Conservation (phyloP, 2,797 vertebrate genomes). For the Chanos chanos region DNA sequence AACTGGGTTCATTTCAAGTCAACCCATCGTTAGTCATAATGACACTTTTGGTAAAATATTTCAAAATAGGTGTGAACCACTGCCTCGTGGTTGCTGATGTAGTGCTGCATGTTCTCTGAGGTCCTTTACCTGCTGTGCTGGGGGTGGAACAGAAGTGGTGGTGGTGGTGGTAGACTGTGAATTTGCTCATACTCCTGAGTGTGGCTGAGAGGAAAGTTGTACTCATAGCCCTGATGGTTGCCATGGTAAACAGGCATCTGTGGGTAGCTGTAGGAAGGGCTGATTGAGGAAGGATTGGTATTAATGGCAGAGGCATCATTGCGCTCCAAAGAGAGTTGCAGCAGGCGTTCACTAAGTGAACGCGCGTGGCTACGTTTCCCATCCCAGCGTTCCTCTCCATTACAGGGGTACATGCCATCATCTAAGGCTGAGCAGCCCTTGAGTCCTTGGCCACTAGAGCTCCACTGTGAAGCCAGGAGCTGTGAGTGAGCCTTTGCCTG, state of each 20-base stretch:
- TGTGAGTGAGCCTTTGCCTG: conserved; percentile 94
- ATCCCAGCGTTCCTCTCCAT: conserved; percentile 78
- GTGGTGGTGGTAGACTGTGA: conserved; percentile 37
- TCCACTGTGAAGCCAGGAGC: conserved; percentile 79
- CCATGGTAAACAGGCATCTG: conserved; percentile 80
- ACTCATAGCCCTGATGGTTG: conserved; percentile 75
- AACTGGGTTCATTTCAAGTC: background rate
- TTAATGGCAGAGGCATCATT: conserved; percentile 68
- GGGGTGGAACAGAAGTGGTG: conserved; percentile 44
- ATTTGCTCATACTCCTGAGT: conserved; percentile 50
- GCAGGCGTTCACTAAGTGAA: conserved; percentile 87
- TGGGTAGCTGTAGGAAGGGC: conserved; percentile 88
- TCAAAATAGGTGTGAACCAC: conserved; percentile 14
- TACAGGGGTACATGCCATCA: conserved; percentile 56
- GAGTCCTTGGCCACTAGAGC: conserved; percentile 40
- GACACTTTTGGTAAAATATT: conserved; percentile 31
- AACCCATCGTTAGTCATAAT: conserved; percentile 51
- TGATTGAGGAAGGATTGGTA: conserved; percentile 66
- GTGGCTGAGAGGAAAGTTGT: conserved; percentile 66
- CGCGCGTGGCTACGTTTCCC: conserved; percentile 82
- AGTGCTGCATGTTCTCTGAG: background rate
- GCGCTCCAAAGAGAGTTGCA: conserved; percentile 88
- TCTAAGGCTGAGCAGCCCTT: conserved; percentile 46
- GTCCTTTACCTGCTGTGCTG: conserved; percentile 70
- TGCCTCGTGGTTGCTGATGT: background rate